Percentiles rank a stretch among this genome's conserved stretches.
Evolutionary conservation across 2,888 invertebrate genomes (phyloP).

Genomic region (Dolichopus griseipennis): DNA sequence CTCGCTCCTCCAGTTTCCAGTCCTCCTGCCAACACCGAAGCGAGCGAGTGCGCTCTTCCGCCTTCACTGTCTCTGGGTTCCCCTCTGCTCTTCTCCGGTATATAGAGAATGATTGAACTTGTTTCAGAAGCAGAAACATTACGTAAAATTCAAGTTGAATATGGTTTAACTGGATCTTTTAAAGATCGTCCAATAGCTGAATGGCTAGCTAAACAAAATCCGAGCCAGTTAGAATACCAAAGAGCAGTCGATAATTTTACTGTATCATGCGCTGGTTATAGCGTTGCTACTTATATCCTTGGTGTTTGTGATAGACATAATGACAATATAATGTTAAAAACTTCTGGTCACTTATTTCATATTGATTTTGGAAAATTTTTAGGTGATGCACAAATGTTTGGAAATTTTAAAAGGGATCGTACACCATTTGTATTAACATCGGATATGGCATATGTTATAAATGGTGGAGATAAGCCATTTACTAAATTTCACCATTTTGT

Average conservation of each 20-base stretch:
- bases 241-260: conserved; percentile 88
- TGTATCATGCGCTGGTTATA: conserved; percentile 96
- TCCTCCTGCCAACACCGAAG: too few relatives aligned
- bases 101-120: conserved; percentile 96
- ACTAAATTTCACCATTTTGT: conserved; percentile 95
- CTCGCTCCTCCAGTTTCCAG: too few relatives aligned
- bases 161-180: conserved; percentile 92
- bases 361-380: conserved; percentile 99
- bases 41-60: too few relatives aligned
- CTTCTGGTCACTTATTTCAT: conserved; percentile 95
- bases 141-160: conserved; percentile 89
- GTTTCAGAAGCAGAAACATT: conserved; percentile 93
- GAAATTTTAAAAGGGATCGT: conserved; percentile 94
- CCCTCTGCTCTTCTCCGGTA: too few relatives aligned
- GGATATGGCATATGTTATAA: conserved; percentile 99
- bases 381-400: conserved; percentile 94
- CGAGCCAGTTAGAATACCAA: conserved; percentile 89
- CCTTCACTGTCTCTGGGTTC: too few relatives aligned
- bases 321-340: conserved; percentile 98
- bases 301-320: conserved; percentile 98
- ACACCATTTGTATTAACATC: conserved; percentile 95
- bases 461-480: conserved; percentile 87
- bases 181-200: conserved; percentile 94
- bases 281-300: conserved; percentile 94
- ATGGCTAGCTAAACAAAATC: conserved; percentile 96